phyloP scores from a whole-genome alignment of 1,140 invertebrate species.

The Bombus turneri region DNA sequence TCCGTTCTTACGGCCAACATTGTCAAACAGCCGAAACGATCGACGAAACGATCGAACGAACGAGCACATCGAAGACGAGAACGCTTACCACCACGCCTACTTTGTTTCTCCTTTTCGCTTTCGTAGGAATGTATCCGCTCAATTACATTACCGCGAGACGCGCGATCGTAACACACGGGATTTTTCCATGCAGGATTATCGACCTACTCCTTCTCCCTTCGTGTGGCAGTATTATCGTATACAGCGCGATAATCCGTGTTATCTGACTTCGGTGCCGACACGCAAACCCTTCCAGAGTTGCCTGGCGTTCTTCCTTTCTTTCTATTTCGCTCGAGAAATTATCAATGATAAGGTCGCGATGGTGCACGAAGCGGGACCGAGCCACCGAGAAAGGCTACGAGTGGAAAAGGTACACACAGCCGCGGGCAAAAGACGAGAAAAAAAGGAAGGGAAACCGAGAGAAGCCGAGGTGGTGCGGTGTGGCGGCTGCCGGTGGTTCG shows the following conservation, averaged over 20 bases:
- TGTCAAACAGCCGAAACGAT: conserved; percentile 9
- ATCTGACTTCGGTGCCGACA: conserved; percentile 27
- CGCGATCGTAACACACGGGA: neutral
- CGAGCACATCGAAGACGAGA: neutral
- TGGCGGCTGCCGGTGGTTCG: conserved; percentile 37
- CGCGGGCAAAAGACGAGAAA: neutral
- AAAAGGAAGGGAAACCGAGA: neutral
- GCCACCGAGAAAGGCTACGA: neutral
- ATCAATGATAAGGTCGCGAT: conserved; percentile 58
- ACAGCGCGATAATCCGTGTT: conserved; percentile 42
- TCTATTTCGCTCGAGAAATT: conserved; percentile 22
- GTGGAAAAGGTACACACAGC: too few species aligned
- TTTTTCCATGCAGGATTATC: conserved; percentile 19
- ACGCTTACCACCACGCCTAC: neutral
- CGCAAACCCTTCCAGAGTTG: conserved; percentile 28
- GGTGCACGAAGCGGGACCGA: neutral
- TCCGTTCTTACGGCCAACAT: neutral
- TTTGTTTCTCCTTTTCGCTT: neutral
- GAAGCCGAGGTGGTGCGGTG: neutral
- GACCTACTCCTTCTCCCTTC: neutral
- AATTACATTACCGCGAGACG: neutral
- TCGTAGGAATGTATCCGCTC: neutral
- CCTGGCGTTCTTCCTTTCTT: neutral
- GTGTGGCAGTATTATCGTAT: conserved; percentile 46
- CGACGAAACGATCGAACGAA: neutral